Evolutionary conservation across 1,140 invertebrate species (phyloP), one percentile per base, ranked within the genome.

Genomic region (Whitmania pigra): DNA sequence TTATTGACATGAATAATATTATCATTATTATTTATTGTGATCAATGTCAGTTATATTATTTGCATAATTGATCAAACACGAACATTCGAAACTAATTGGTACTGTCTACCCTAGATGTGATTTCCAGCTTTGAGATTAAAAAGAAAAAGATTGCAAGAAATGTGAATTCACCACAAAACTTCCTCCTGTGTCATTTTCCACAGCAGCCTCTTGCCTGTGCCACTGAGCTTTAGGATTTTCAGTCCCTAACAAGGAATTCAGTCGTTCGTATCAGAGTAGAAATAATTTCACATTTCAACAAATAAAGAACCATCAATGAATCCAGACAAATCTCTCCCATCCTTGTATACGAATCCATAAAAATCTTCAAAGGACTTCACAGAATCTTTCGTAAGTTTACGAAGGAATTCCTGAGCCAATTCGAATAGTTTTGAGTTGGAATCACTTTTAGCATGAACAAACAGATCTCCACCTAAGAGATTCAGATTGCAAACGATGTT

Each of bases 401-500:
- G 76, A 27, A 79, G 63, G n/a, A 82, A 70, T 0, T 76, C 55
- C 29, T 80, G 78, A 22, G 75, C 71, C 57, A 81, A 74, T 69
- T 81, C 80, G 76, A 82, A 80, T 55, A 82, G 73, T 66, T 80
- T 81, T 75, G 79, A 79, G 0, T 74, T 70, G 40, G 75, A 73
- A 73, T 82, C 78, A 53, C 75, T 78, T 63, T 82, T 82, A 53
- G 80, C 80, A 74, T 82, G 80, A 53, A 82, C 73, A 57, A 82
- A 82, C n/a, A 82, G 74, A 75, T 82, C 80, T 55, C 80, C 80
- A 75, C 77, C 80, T 80, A 67, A 53, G 43, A 7, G 43, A 7
- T 49, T 49, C 5, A 49, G 43, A 49, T 49, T 11, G 2, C 2
- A 49, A 49, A 11, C 43, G 13, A 11, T 3, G 43, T 49, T 49